phyloP scores from a whole-genome alignment of 1,140 invertebrate species.

The Muscidifurax raptorellus region DNA sequence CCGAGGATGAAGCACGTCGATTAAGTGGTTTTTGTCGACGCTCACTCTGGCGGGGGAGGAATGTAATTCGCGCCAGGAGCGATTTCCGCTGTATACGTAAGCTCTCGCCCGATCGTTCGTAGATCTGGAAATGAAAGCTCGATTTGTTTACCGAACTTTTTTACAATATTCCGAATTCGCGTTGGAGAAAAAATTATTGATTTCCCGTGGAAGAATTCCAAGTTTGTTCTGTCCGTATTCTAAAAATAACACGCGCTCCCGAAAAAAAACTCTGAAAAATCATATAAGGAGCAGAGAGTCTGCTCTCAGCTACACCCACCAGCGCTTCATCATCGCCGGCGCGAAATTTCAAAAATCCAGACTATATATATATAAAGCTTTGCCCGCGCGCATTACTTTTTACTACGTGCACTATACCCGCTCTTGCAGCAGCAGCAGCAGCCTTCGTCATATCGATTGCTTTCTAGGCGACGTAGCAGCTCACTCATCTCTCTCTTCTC shows the following conservation, averaged over 20 bases:
- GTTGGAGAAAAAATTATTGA: neutral
- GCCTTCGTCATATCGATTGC: conserved; percentile 47
- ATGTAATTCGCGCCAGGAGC: conserved; percentile 18
- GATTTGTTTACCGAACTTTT: neutral
- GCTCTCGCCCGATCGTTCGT: neutral
- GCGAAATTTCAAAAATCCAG: neutral
- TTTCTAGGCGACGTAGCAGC: conserved; percentile 37
- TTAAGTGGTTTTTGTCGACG: conserved; percentile 22
- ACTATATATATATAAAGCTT: neutral
- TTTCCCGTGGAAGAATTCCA: neutral
- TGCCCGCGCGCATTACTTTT: neutral
- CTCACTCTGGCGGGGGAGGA: no score
- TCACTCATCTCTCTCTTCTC: conserved; percentile 25
- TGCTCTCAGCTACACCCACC: neutral
- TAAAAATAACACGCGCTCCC: neutral
- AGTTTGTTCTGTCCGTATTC: no score
- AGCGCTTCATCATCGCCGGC: neutral
- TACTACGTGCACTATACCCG: neutral
- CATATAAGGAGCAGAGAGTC: neutral
- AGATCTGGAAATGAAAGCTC: neutral
- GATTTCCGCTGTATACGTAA: neutral
- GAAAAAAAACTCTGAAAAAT: neutral
- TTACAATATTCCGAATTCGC: no score
- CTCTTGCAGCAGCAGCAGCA: neutral
- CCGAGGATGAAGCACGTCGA: conserved; percentile 21